Evolutionary conservation across 2,888 invertebrate species (phyloP).

Genomic region (Andrena dorsata): DNA sequence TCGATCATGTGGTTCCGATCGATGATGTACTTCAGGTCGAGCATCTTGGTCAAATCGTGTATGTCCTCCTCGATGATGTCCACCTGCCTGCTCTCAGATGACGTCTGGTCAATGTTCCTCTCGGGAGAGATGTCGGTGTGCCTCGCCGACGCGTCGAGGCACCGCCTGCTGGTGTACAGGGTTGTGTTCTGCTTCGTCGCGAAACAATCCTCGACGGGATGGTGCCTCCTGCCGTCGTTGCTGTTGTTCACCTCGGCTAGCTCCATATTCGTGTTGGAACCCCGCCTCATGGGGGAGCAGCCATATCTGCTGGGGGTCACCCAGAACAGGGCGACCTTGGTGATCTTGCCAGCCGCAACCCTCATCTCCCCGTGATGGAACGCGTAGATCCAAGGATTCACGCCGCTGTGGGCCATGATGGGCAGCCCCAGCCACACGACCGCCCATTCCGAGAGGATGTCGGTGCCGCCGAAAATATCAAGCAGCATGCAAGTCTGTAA

Average conservation of each 20-base stretch:
- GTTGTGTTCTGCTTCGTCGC: conserved; percentile 76
- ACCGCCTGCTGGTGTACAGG: conserved; percentile 72
- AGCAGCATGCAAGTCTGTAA: conserved; percentile 86
- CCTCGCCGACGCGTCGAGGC: conserved; percentile 73
- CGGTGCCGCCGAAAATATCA: conserved; percentile 86
- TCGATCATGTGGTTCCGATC: conserved; percentile 81
- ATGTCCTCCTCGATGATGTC: conserved; percentile 81
- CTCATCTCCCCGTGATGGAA: conserved; percentile 88
- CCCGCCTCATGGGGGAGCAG: conserved; percentile 79
- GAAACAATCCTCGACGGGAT: conserved; percentile 80
- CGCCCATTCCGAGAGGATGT: conserved; percentile 86
- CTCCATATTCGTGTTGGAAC: conserved; percentile 80
- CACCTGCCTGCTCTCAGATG: conserved; percentile 68
- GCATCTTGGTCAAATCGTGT: conserved; percentile 81
- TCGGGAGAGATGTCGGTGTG: conserved; percentile 80
- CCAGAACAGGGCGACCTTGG: conserved; percentile 85
- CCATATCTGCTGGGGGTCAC: conserved; percentile 81
- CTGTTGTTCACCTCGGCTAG: conserved; percentile 80
- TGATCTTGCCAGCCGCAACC: conserved; percentile 86
- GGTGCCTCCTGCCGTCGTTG: conserved; percentile 74
- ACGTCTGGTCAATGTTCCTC: conserved; percentile 67
- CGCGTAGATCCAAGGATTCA: conserved; percentile 89
- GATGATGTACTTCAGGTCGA: conserved; percentile 80
- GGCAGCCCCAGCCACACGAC: conserved; percentile 87
- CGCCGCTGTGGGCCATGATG: conserved; percentile 87